Evolutionary conservation across 2,113 vertebrate genomes (phyloP).

Genomic region (Rhizomys pruinosus): DNA sequence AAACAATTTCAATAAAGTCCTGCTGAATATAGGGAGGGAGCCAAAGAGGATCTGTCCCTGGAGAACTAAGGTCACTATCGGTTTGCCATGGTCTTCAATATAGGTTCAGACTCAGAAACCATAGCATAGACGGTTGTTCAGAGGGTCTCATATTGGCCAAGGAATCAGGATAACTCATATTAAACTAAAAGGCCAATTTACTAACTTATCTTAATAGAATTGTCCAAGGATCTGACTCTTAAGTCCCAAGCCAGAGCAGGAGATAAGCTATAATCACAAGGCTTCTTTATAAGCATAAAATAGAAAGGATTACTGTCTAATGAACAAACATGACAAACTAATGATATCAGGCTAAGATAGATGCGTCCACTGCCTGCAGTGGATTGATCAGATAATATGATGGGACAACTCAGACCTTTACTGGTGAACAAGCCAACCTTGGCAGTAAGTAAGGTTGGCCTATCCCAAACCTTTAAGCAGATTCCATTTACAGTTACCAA

Average conservation of each 20-base stretch:
- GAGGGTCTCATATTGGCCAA: background rate
- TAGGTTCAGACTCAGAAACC: background rate
- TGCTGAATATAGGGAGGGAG: background rate
- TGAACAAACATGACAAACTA: background rate
- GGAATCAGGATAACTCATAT: background rate
- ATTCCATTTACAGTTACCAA: too few relatives aligned
- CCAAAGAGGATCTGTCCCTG: background rate
- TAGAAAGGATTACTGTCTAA: background rate
- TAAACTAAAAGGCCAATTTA: background rate
- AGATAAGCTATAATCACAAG: background rate
- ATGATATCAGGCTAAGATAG: background rate
- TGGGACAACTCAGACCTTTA: background rate
- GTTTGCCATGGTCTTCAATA: background rate
- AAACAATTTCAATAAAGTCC: constrained; percentile 17
- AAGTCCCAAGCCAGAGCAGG: background rate
- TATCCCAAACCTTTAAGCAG: background rate
- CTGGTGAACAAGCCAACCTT: accelerated
- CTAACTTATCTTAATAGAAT: background rate
- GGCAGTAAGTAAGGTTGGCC: background rate
- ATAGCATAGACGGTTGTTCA: background rate
- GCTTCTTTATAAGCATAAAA: constrained; percentile 3
- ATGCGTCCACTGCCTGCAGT: background rate
- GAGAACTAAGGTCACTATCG: background rate
- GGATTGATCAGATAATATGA: background rate
- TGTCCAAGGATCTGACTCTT: background rate